A percentile compares a stretch with the other conserved stretches of the same genome.
Evolutionary conservation across 2,888 invertebrate species (phyloP).

Genomic region (Phragmatobia fuliginosa): DNA sequence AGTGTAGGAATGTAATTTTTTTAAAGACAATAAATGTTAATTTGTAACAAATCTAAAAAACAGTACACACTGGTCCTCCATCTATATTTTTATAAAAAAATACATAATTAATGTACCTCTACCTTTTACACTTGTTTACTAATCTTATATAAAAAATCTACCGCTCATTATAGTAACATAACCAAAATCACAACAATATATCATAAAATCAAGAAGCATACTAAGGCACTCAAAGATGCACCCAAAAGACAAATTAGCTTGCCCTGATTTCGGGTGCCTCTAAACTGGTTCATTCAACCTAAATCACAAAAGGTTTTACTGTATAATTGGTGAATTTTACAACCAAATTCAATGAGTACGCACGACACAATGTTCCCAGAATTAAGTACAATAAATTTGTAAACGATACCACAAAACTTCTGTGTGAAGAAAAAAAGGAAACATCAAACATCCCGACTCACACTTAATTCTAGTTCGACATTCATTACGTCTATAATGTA

Average conservation of each 20-base stretch:
- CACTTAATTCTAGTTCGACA: slow-evolving; percentile 13
- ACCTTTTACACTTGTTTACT: neutral
- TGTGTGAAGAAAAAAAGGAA: slow-evolving; percentile 66
- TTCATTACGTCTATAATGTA: slow-evolving; percentile 29
- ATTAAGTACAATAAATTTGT: slow-evolving; percentile 80
- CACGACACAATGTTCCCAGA: slow-evolving; percentile 76
- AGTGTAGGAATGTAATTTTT: too few relatives aligned
- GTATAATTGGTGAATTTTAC: slow-evolving; percentile 72
- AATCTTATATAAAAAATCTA: slow-evolving; percentile 7
- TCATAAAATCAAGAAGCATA: slow-evolving; percentile 38
- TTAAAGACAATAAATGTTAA: too few relatives aligned
- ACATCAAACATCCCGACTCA: slow-evolving; percentile 26
- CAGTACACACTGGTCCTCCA: too few relatives aligned
- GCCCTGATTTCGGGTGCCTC: slow-evolving; percentile 46
- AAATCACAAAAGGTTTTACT: slow-evolving; percentile 67
- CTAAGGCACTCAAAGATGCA: slow-evolving; percentile 20
- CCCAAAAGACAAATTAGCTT: slow-evolving; percentile 50
- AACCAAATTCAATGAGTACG: slow-evolving; percentile 75
- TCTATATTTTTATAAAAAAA: neutral
- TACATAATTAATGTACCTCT: neutral
- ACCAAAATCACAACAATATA: slow-evolving; percentile 27
- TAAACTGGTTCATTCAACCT: slow-evolving; percentile 55
- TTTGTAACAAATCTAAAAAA: too few relatives aligned
- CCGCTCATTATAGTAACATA: slow-evolving; percentile 23
- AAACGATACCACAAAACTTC: slow-evolving; percentile 84